phyloP scores from a whole-genome alignment of 2,113 vertebrate genomes.

The Gracilinanus agilis region DNA sequence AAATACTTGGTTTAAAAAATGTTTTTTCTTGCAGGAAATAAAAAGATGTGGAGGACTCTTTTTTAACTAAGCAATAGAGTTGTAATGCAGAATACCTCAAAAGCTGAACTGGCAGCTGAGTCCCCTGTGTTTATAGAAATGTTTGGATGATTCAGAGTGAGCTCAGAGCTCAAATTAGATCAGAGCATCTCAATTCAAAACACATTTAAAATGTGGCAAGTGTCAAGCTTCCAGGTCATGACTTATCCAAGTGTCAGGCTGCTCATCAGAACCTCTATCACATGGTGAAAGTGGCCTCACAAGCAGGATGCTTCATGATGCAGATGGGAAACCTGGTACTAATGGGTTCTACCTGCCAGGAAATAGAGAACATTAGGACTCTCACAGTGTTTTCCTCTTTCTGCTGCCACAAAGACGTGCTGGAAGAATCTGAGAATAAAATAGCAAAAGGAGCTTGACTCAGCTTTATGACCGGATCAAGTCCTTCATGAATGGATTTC shows the following conservation, averaged over 20 bases:
- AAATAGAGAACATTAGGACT: slow-evolving; percentile 64
- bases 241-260: background rate
- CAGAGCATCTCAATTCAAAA: slow-evolving; percentile 58
- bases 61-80: background rate
- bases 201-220: slow-evolving; percentile 18
- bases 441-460: background rate
- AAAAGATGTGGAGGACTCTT: slow-evolving; percentile 36
- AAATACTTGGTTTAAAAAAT: no score
- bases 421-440: slow-evolving; percentile 61
- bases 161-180: slow-evolving; percentile 71
- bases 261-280: background rate
- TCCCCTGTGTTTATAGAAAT: slow-evolving; percentile 61
- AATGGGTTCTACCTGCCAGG: slow-evolving; percentile 30
- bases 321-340: background rate
- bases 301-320: background rate
- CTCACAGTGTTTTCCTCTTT: slow-evolving; percentile 66
- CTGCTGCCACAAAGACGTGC: slow-evolving; percentile 67
- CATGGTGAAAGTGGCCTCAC: background rate
- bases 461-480: background rate
- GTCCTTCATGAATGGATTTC: slow-evolving; percentile 12
- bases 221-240: slow-evolving; percentile 33
- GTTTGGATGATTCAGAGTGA: slow-evolving; percentile 64
- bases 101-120: slow-evolving; percentile 66
- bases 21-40: slow-evolving; percentile 30
- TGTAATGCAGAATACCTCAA: slow-evolving; percentile 71